Conservation (phyloP, 2,113 vertebrate species). For the Thermophis baileyi region DNA sequence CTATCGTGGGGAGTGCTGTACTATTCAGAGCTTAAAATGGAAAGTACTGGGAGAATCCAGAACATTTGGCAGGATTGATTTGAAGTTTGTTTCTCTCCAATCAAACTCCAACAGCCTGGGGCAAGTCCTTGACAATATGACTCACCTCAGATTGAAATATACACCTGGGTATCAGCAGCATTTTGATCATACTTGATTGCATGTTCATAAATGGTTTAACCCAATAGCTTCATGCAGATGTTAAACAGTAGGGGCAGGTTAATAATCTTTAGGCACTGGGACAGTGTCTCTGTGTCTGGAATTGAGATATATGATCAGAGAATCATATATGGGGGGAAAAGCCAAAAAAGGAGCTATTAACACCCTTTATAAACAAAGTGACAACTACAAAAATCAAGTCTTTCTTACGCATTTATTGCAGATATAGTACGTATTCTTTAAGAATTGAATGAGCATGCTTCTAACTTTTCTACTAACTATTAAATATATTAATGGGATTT, state of each 20-base stretch:
- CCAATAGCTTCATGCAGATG: background rate
- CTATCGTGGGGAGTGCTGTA: background rate
- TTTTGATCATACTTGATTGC: background rate
- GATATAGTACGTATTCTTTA: background rate
- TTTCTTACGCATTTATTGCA: constrained; percentile 50
- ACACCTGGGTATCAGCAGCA: background rate
- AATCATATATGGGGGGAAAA: background rate
- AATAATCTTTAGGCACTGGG: background rate
- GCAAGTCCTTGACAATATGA: background rate
- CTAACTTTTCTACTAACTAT: background rate
- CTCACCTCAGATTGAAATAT: background rate
- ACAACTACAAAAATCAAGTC: constrained; percentile 51
- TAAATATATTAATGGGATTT: background rate
- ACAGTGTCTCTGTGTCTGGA: background rate
- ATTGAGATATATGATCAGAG: background rate
- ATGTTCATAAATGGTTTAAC: background rate
- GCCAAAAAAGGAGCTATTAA: background rate
- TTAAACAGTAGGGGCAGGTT: background rate
- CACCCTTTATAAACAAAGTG: constrained; percentile 26
- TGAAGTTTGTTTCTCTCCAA: background rate
- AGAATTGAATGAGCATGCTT: constrained; percentile 1
- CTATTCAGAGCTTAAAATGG: background rate
- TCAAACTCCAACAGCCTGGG: background rate
- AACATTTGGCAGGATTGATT: background rate
- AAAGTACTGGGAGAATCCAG: background rate